A percentile compares a stretch with the other conserved stretches of the same genome.
phyloP scores from a whole-genome alignment of 1,140 invertebrate genomes.

The Aporrectodea caliginosa region DNA sequence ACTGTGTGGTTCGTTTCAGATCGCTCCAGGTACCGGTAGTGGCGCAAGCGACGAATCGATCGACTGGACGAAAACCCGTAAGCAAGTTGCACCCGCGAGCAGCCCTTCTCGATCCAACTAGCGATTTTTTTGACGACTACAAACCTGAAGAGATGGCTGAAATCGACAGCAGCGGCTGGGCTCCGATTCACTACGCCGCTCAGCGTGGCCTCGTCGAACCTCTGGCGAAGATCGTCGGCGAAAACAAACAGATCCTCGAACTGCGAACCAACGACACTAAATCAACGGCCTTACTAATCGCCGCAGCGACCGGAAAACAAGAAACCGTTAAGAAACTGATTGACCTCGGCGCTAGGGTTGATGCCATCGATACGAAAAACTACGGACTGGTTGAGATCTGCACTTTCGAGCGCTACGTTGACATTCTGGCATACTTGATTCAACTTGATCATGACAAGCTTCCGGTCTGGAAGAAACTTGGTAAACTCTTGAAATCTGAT shows the following conservation, averaged over 20 bases:
- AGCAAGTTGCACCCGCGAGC: too few relatives aligned
- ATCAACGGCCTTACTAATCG: constrained; percentile 50
- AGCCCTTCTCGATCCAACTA: neutral
- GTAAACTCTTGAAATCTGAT: constrained; percentile 46
- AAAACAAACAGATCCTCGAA: constrained; percentile 37
- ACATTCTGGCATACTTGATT: constrained; percentile 47
- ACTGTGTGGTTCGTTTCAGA: too few relatives aligned
- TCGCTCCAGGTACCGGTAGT: too few relatives aligned
- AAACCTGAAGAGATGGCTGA: neutral
- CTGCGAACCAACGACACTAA: constrained; percentile 49
- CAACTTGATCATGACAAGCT: constrained; percentile 41
- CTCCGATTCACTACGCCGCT: neutral
- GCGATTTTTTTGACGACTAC: neutral
- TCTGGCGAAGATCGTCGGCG: neutral
- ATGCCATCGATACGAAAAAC: constrained; percentile 44
- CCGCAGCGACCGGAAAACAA: constrained; percentile 44
- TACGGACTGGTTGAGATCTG: constrained; percentile 53
- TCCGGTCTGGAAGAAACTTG: constrained; percentile 52
- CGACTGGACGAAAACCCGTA: too few relatives aligned
- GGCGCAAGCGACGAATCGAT: too few relatives aligned
- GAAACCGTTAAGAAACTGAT: constrained; percentile 46
- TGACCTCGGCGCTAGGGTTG: neutral
- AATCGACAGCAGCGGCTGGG: neutral
- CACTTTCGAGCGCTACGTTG: constrained; percentile 43
- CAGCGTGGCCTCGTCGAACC: neutral